Evolutionary conservation across 2,113 vertebrate genomes (phyloP).

Genomic region (Pseudorectes ferrugineus): DNA sequence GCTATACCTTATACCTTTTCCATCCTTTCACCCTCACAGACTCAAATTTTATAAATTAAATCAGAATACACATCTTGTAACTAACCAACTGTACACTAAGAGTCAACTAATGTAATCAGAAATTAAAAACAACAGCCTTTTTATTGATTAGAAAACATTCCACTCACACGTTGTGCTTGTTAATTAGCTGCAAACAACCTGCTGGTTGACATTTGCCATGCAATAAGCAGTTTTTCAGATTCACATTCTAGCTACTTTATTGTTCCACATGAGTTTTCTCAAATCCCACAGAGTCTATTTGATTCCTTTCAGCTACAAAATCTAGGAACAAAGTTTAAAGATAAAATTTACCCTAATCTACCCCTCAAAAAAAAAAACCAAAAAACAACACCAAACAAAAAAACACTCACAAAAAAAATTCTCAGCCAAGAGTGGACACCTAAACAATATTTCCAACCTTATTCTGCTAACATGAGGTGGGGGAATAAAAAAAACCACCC

Average conservation of each 20-base stretch:
- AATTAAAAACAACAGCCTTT: neutral
- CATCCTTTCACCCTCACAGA: neutral
- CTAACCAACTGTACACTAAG: neutral
- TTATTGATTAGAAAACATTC: conserved; percentile 14
- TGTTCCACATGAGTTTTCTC: neutral
- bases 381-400: neutral
- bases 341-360: neutral
- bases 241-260: neutral
- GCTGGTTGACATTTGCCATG: conserved; percentile 34
- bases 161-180: neutral
- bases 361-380: neutral
- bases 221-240: conserved; percentile 43
- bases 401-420: neutral
- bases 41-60: neutral
- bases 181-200: conserved; percentile 41
- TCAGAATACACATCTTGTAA: neutral
- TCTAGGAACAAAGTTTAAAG: neutral
- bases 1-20: conserved; percentile 6
- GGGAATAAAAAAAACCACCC: neutral
- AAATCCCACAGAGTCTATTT: neutral
- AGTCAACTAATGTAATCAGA: neutral
- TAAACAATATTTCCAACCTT: neutral
- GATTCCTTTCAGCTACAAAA: neutral
- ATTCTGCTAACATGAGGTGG: neutral
- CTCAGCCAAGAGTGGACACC: neutral